A percentile compares a stretch with the other conserved stretches of the same genome.
Conservation (phyloP, 1,140 invertebrate species). For the Magallana ariakensis region DNA sequence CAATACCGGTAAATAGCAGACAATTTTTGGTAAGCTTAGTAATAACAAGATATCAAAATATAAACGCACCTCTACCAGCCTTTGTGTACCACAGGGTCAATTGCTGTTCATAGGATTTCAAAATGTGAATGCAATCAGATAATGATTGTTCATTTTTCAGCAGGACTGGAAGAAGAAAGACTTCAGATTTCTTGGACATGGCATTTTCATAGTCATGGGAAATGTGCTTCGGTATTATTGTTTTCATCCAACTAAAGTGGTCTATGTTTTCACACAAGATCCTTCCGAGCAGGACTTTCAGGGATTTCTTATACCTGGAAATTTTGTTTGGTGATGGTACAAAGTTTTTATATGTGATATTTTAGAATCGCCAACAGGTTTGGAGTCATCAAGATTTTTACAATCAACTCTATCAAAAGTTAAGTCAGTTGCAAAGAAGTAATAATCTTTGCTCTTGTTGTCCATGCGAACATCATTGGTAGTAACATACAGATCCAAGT, state of each 20-base stretch:
- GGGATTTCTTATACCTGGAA: background rate
- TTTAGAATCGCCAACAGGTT: background rate
- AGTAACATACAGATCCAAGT: conserved; percentile 47
- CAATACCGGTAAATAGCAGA: too few relatives aligned
- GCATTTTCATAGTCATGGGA: conserved; percentile 33
- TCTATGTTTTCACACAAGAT: conserved; percentile 6
- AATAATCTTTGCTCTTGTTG: conserved; percentile 41
- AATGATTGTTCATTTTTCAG: conserved; percentile 45
- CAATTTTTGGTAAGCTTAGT: too few relatives aligned
- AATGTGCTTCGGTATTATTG: conserved; percentile 37
- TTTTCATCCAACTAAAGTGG: conserved; percentile 4
- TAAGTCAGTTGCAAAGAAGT: conserved; percentile 48
- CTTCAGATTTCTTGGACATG: conserved; percentile 42
- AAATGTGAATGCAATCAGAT: conserved; percentile 33
- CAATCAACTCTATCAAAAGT: conserved; percentile 25
- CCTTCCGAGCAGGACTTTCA: conserved; percentile 26
- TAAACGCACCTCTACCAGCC: too few relatives aligned
- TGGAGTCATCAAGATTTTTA: background rate
- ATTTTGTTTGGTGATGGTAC: conserved; percentile 33
- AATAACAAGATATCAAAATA: too few relatives aligned
- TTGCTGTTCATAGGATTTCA: too few relatives aligned
- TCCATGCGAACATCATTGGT: conserved; percentile 48
- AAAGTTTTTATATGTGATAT: background rate
- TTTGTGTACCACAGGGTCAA: too few relatives aligned
- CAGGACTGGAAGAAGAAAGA: conserved; percentile 10